Conservation (phyloP, 2,888 invertebrate genomes). For the Ornithoptera priamus region DNA sequence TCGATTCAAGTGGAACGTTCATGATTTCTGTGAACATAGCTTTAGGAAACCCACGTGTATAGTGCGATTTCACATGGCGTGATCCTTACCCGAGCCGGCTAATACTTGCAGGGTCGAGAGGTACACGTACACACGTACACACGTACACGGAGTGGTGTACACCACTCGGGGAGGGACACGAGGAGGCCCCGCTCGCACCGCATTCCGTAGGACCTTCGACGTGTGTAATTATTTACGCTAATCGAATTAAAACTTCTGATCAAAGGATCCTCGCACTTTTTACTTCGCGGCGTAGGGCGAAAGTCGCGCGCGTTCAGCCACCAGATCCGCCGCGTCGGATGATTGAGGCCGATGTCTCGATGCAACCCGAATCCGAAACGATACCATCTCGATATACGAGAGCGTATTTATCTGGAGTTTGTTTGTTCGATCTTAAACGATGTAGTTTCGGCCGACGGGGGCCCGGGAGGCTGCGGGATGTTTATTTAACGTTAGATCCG, state of each 20-base stretch:
- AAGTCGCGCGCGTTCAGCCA: constrained; percentile 5
- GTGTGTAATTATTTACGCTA: constrained; percentile 29
- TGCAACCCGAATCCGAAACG: constrained; percentile 39
- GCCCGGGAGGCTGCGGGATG: constrained; percentile 5
- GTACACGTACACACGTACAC: too few species aligned
- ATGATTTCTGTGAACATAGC: too few species aligned
- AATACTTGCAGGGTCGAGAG: too few species aligned
- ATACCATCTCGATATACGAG: constrained; percentile 64
- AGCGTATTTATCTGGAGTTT: constrained; percentile 56
- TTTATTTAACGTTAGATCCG: constrained; percentile 13
- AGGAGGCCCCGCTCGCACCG: constrained; percentile 1
- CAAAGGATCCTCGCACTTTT: constrained; percentile 7
- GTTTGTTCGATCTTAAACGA: constrained; percentile 37
- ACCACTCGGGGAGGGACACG: not conserved
- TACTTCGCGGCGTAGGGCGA: not conserved
- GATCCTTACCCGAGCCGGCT: too few species aligned
- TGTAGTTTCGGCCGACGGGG: constrained; percentile 4
- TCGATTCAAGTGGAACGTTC: too few species aligned
- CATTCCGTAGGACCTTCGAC: constrained; percentile 14
- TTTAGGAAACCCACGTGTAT: too few species aligned
- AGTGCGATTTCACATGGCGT: too few species aligned
- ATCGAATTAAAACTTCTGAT: constrained; percentile 22
- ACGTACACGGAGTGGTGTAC: too few species aligned
- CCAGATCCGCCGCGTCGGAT: constrained; percentile 31
- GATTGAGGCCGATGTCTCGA: constrained; percentile 37